Base-by-base conservation (phyloP, 2,888 invertebrate species). In the Schizaphis graminum region DNA sequence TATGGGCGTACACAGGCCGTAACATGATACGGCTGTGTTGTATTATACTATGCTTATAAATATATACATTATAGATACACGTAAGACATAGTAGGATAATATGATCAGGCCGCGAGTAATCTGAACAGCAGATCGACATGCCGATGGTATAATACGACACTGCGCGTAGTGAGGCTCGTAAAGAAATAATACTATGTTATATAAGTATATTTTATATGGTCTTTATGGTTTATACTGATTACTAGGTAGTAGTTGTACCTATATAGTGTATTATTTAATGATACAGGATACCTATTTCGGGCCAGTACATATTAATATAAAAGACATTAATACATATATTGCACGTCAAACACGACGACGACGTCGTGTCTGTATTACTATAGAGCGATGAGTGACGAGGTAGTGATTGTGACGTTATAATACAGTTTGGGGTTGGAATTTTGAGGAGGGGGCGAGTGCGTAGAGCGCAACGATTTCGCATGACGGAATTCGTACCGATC, bases 11-110 rank as follows among this genome's bases (percentile, higher is more conserved):
- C n/a, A n/a, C 56, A 41, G 11, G 26, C 24, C 5, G 77, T 77
- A 92, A 92, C 91, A 47, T 26, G 57, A 92, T 92, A 91, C 91
- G 84, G 91, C 56, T 85, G 85, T 49, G 91, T 35, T 41, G 53
- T 61, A 88, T 88, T 49, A 28, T 86, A 77, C 86, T 86, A n/a
- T 21, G 21, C 53, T 53, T 13, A 53, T 53, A 35, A 21, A 77
- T 21, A 35, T 35, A 77, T 77, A 77, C 35, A 77, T 21, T 77
- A 77, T 77, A 77, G 35, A 35, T 77, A 35, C 77, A 21, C 35
- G 77, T 77, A 35, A 77, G 77, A 77, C 77, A 35, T 77, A 77
- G 35, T 77, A 77, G 35, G 77, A 77, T 77, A 77, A 77, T 89
- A n/a, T 35, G 47, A n/a, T 91, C 91, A 53, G 41, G 21, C 49